Evolutionary conservation across 2,113 vertebrate species (phyloP).

Genomic region (Labeo catla): DNA sequence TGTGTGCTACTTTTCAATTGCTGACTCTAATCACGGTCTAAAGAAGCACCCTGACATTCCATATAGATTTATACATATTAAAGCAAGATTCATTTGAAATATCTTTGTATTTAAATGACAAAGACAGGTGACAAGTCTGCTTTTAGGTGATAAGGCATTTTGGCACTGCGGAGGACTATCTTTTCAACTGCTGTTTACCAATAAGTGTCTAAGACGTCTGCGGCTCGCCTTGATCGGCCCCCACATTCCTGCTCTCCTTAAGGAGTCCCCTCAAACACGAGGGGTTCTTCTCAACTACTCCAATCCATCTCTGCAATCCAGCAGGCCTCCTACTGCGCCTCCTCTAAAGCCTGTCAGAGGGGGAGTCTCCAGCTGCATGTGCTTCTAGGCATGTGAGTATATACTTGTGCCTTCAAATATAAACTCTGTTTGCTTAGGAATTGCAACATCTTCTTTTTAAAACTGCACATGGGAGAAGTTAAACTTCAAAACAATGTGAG

Average conservation of each 20-base stretch:
- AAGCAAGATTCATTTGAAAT: conserved; percentile 27
- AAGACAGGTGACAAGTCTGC: conserved; percentile 73
- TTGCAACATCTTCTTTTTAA: not conserved
- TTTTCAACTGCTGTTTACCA: conserved; percentile 46
- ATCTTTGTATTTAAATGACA: conserved; percentile 65
- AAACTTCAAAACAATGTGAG: not conserved
- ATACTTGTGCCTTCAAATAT: not conserved
- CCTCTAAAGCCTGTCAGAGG: conserved; percentile 28
- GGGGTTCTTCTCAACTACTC: conserved; percentile 12
- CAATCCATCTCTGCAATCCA: conserved; percentile 21
- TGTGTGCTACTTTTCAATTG: not conserved
- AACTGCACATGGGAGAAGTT: not conserved
- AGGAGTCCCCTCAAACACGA: conserved; percentile 15
- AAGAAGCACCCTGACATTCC: not conserved
- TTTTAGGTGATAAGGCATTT: conserved; percentile 68
- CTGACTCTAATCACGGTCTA: not conserved
- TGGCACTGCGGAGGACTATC: conserved; percentile 56
- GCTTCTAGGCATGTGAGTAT: not conserved
- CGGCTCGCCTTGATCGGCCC: conserved; percentile 25
- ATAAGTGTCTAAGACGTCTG: conserved; percentile 8
- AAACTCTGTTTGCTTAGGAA: not conserved
- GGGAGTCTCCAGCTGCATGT: not conserved
- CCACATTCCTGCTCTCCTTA: conserved; percentile 29
- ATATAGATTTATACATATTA: conserved; percentile 21
- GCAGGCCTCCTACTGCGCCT: conserved; percentile 35